A percentile compares a stretch with the other conserved stretches of the same genome.
These are phyloP conservation scores for Euura lappo DNA, from an alignment of 1,140 invertebrate species.

Conservation along the genomic window DNA sequence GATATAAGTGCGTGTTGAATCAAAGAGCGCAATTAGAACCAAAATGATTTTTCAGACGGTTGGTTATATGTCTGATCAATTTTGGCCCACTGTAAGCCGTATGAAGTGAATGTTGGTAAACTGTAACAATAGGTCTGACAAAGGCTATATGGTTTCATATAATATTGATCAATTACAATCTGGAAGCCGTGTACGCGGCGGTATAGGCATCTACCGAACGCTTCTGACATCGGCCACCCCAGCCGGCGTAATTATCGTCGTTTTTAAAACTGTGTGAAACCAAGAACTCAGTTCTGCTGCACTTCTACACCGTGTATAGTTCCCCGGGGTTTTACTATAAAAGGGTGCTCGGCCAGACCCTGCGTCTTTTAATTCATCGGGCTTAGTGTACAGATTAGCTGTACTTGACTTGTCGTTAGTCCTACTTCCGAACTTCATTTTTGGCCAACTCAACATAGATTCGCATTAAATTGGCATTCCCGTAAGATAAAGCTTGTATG, in stretches of 20 bases:
- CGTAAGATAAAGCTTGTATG: no score
- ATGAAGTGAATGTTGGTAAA: constrained; percentile 35
- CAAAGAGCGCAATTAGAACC: constrained; percentile 48
- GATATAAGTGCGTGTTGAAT: constrained; percentile 21
- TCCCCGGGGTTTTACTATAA: no score
- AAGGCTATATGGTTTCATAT: constrained; percentile 44
- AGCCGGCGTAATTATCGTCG: constrained; percentile 23
- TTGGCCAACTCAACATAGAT: no score
- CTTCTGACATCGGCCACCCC: background rate
- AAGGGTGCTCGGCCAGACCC: no score
- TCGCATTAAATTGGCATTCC: no score
- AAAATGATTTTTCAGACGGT: constrained; percentile 26
- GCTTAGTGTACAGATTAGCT: no score
- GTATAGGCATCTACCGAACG: background rate
- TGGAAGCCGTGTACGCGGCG: constrained; percentile 29
- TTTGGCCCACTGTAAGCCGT: background rate
- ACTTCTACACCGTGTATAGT: background rate
- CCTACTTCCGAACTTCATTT: no score
- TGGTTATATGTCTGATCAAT: no score
- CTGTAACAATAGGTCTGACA: constrained; percentile 44
- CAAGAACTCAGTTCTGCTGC: background rate
- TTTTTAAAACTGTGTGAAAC: background rate
- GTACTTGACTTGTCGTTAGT: no score
- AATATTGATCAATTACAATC: constrained; percentile 54
- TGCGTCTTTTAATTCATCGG: no score